Evolutionary conservation across 2,797 vertebrate species (phyloP).

Genomic region (Helicolenus hilgendorfi): DNA sequence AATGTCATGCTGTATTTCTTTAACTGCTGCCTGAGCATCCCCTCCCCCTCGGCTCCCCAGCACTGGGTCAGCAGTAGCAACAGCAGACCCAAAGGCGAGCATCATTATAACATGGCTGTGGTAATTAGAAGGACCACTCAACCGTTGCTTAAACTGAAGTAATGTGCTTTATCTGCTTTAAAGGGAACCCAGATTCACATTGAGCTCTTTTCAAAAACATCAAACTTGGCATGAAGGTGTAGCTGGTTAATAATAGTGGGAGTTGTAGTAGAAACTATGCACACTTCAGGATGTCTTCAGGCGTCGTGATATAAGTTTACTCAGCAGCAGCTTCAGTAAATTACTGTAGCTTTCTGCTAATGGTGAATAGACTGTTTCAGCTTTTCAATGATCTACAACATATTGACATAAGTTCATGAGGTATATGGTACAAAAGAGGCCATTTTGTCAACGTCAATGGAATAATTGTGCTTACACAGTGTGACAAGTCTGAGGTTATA

Average conservation of each 20-base stretch:
- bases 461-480: constrained; percentile 4
- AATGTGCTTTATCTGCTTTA: constrained; percentile 70
- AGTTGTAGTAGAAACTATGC: not conserved
- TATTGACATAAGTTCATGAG: constrained; percentile 16
- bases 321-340: not conserved
- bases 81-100: constrained; percentile 68
- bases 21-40: constrained; percentile 47
- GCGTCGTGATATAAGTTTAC: not conserved
- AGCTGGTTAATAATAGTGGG: not conserved
- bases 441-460: not conserved
- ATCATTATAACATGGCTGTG: constrained; percentile 75
- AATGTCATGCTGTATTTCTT: constrained; percentile 28
- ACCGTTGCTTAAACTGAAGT: constrained; percentile 70
- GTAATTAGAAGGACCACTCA: constrained; percentile 82
- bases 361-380: not conserved
- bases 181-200: constrained; percentile 30
- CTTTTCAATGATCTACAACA: constrained; percentile 1
- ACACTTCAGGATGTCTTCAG: not conserved
- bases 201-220: constrained; percentile 21
- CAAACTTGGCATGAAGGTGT: constrained; percentile 31
- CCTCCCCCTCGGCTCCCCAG: constrained; percentile 54
- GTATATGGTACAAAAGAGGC: not conserved
- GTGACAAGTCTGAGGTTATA: constrained; percentile 28
- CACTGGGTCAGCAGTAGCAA: constrained; percentile 74
- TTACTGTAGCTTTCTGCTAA: not conserved